phyloP scores from a whole-genome alignment of 1,140 invertebrate genomes.

The Scaptodrosophila lebanonensis region DNA sequence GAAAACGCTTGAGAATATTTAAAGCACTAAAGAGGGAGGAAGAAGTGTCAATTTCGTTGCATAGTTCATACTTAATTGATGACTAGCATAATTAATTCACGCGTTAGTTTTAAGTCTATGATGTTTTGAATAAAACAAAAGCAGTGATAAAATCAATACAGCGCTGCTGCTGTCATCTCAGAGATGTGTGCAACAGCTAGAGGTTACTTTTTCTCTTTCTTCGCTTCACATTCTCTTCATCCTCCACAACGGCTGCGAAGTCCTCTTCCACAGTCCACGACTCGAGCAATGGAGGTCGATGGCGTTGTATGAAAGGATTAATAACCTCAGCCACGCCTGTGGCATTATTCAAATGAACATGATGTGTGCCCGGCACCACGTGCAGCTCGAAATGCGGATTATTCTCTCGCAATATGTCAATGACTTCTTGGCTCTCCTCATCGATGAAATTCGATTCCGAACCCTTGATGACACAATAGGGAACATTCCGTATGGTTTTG shows the following conservation, averaged over 20 bases:
- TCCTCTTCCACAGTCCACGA: constrained; percentile 53
- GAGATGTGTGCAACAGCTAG: constrained; percentile 64
- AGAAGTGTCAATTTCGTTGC: no score
- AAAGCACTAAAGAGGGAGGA: no score
- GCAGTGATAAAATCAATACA: neutral
- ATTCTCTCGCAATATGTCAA: constrained; percentile 79
- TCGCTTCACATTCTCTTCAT: constrained; percentile 60
- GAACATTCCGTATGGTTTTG: constrained; percentile 55
- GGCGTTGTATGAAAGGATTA: constrained; percentile 79
- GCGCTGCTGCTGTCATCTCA: constrained; percentile 41
- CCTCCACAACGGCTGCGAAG: constrained; percentile 55
- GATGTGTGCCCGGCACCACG: constrained; percentile 83
- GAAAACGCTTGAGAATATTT: no score
- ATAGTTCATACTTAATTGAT: no score
- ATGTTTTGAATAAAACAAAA: neutral
- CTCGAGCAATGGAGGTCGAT: constrained; percentile 59
- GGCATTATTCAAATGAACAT: constrained; percentile 85
- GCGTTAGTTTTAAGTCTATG: no score
- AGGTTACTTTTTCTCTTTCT: constrained; percentile 74
- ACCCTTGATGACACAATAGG: constrained; percentile 70
- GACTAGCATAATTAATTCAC: no score
- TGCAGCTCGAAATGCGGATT: constrained; percentile 81
- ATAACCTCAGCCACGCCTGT: constrained; percentile 79
- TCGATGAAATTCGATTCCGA: constrained; percentile 59
- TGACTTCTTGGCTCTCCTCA: constrained; percentile 76